A percentile compares a stretch with the other conserved stretches of the same genome.
Conservation (phyloP, 2,797 vertebrate genomes). For the Podarcis siculus region DNA sequence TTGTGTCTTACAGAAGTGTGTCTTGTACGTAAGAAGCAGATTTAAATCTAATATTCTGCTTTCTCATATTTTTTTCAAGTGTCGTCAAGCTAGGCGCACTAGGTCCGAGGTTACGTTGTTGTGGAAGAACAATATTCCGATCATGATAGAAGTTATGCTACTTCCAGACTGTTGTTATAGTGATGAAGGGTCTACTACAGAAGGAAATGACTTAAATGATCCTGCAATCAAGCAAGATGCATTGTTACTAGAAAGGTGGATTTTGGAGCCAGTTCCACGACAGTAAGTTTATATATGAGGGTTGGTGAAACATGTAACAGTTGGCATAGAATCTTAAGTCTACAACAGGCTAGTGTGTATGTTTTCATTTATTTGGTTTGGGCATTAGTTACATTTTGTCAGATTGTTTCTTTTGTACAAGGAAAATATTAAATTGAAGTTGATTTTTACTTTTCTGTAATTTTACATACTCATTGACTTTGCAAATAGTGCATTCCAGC, state of each 20-base stretch:
- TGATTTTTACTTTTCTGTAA: not conserved
- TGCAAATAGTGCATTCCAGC: not conserved
- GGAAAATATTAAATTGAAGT: not conserved
- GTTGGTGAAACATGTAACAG: not conserved
- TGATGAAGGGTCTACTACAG: slow-evolving; percentile 91
- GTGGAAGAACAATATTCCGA: slow-evolving; percentile 96
- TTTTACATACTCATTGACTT: not conserved
- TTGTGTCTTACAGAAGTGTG: slow-evolving; percentile 12
- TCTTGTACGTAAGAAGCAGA: not conserved
- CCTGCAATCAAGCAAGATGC: slow-evolving; percentile 97
- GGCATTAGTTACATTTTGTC: not conserved
- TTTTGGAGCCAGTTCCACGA: slow-evolving; percentile 93
- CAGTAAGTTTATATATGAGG: slow-evolving; percentile 83
- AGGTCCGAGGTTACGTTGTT: slow-evolving; percentile 93
- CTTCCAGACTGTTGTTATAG: slow-evolving; percentile 99
- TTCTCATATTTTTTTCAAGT: slow-evolving; percentile 77
- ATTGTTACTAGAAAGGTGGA: slow-evolving; percentile 95
- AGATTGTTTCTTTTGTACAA: not conserved
- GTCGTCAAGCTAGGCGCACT: slow-evolving; percentile 92
- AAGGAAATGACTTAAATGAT: slow-evolving; percentile 91
- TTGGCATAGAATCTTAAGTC: not conserved
- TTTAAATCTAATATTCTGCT: slow-evolving; percentile 37
- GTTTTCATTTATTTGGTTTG: not conserved
- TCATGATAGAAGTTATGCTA: slow-evolving; percentile 99
- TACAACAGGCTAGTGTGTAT: not conserved